phyloP scores from a whole-genome alignment of 2,888 invertebrate species.

The Tenthredo amoena region DNA sequence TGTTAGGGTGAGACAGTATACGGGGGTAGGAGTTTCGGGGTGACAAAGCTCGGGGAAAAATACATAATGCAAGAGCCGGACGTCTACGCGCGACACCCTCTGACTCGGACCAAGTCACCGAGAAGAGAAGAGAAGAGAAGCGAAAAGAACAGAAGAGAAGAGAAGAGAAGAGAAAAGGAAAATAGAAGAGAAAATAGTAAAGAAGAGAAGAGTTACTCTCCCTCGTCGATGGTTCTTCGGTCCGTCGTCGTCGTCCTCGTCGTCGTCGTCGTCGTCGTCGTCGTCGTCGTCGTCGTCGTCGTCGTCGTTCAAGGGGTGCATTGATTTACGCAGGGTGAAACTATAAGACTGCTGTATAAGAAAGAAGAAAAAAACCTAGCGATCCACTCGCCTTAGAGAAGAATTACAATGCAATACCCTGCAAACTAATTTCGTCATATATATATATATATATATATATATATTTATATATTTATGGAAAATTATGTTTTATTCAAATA shows the following conservation, averaged over 20 bases:
- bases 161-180: neutral
- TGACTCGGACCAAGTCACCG: conserved; percentile 62
- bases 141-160: neutral
- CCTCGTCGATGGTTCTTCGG: conserved; percentile 24
- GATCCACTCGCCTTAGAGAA: neutral
- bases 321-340: conserved; percentile 75
- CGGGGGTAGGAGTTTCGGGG: neutral
- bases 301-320: conserved; percentile 68
- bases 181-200: neutral
- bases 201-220: conserved; percentile 32
- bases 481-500: neutral
- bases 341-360: neutral
- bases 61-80: conserved; percentile 78
- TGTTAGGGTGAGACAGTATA: conserved; percentile 25
- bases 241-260: neutral
- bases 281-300: neutral
- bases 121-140: neutral
- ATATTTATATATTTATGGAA: too few species aligned
- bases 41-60: conserved; percentile 66
- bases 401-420: neutral
- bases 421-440: neutral
- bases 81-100: conserved; percentile 75
- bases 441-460: too few species aligned
- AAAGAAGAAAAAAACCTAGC: neutral
- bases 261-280: conserved; percentile 45